phyloP scores from a whole-genome alignment of 2,797 vertebrate species.

The Perodicticus potto region DNA sequence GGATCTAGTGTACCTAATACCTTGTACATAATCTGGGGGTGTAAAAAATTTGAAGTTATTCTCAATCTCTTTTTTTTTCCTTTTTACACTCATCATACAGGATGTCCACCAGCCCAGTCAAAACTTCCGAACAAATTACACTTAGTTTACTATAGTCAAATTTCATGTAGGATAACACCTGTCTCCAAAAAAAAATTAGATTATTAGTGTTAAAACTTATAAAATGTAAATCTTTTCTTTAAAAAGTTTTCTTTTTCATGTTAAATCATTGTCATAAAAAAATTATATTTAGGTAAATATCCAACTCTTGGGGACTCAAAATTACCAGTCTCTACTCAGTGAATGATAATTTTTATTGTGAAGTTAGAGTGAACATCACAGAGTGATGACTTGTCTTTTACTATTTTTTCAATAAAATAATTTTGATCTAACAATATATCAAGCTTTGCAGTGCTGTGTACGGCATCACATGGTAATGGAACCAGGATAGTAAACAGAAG shows the following conservation, averaged over 20 bases:
- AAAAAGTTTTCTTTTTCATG: neutral
- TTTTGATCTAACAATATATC: neutral
- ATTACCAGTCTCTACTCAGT: neutral
- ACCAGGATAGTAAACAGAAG: no score
- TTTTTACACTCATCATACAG: neutral
- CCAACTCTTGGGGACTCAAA: neutral
- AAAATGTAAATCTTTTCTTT: neutral
- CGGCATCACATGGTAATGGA: neutral
- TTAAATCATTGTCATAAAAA: neutral
- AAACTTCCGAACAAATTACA: neutral
- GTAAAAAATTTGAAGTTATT: neutral
- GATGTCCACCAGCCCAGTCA: neutral
- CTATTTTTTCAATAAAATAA: neutral
- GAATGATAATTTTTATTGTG: slow-evolving; percentile 17
- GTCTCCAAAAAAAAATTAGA: neutral
- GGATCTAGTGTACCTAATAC: neutral
- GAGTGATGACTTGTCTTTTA: neutral
- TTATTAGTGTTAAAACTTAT: neutral
- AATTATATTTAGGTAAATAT: neutral
- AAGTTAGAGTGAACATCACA: neutral
- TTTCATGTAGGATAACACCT: neutral
- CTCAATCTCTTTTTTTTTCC: neutral
- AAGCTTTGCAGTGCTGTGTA: neutral
- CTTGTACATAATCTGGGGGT: neutral
- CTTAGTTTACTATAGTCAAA: neutral